phyloP scores from a whole-genome alignment of 2,888 invertebrate species.

The Tetranychus piercei region DNA sequence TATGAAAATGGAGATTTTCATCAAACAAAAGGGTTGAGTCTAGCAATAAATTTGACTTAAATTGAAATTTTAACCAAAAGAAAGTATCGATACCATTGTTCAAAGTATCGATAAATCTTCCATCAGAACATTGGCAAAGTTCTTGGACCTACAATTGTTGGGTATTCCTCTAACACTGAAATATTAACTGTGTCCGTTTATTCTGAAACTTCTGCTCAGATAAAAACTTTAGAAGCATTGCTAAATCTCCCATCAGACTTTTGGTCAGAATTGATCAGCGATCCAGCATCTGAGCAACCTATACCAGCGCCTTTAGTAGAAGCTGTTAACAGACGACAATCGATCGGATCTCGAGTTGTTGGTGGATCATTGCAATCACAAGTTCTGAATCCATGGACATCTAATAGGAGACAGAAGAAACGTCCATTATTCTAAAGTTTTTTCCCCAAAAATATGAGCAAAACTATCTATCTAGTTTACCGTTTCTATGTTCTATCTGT shows the following conservation, averaged over 20 bases:
- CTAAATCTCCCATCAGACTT: slow-evolving; percentile 13
- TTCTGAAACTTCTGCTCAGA: slow-evolving; percentile 24
- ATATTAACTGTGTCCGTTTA: slow-evolving; percentile 15
- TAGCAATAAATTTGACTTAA: too few species aligned
- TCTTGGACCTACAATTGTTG: slow-evolving; percentile 84
- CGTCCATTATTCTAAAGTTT: not conserved
- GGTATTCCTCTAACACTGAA: slow-evolving; percentile 47
- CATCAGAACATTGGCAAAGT: slow-evolving; percentile 78
- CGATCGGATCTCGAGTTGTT: not conserved
- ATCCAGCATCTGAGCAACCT: too few species aligned
- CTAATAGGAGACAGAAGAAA: not conserved
- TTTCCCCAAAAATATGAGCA: too few species aligned
- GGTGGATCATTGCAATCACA: slow-evolving; percentile 10
- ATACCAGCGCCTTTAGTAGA: not conserved
- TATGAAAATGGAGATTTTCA: too few species aligned
- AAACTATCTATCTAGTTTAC: too few species aligned
- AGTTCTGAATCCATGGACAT: not conserved
- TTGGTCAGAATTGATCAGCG: slow-evolving; percentile 13
- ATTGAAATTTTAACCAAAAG: too few species aligned
- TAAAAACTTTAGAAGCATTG: slow-evolving; percentile 23
- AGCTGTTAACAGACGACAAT: not conserved
- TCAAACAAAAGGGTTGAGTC: too few species aligned
- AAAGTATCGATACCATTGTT: too few species aligned
- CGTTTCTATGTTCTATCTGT: too few species aligned
- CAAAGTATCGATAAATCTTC: too few species aligned